phyloP scores from a whole-genome alignment of 2,113 vertebrate genomes.

The Ptyas mucosa region DNA sequence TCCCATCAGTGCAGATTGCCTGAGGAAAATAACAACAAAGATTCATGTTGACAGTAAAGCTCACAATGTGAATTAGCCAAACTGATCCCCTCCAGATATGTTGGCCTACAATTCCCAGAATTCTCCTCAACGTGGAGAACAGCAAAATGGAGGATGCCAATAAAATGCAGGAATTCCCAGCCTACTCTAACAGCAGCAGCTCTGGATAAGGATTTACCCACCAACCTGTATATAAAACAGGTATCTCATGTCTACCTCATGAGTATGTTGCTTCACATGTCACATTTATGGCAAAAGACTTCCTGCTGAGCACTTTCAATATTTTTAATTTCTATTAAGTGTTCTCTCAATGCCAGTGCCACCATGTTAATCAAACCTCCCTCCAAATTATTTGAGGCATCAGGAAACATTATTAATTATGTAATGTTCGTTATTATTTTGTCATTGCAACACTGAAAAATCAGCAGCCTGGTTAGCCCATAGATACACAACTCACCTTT shows the following conservation, averaged over 20 bases:
- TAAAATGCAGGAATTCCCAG: too few relatives aligned
- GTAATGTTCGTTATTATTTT: background rate
- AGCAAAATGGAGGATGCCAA: background rate
- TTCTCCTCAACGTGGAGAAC: background rate
- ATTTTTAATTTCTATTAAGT: background rate
- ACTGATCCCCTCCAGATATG: background rate
- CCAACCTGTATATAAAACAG: background rate
- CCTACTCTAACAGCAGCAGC: background rate
- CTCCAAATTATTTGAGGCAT: background rate
- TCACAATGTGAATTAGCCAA: background rate
- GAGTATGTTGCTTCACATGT: background rate
- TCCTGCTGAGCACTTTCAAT: background rate
- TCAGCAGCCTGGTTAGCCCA: background rate
- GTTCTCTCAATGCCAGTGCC: too few relatives aligned
- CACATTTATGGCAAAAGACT: background rate
- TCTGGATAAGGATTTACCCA: background rate
- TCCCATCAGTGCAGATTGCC: conserved; percentile 91
- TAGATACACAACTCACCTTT: conserved; percentile 74
- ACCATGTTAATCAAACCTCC: background rate
- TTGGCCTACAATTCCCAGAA: background rate
- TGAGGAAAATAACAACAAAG: conserved; percentile 35
- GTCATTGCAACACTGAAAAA: background rate
- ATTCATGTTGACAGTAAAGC: background rate
- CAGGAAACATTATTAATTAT: background rate
- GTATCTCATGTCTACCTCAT: background rate